Base-by-base conservation (phyloP, 2,888 invertebrate genomes). In the Adelphocoris suturalis region DNA sequence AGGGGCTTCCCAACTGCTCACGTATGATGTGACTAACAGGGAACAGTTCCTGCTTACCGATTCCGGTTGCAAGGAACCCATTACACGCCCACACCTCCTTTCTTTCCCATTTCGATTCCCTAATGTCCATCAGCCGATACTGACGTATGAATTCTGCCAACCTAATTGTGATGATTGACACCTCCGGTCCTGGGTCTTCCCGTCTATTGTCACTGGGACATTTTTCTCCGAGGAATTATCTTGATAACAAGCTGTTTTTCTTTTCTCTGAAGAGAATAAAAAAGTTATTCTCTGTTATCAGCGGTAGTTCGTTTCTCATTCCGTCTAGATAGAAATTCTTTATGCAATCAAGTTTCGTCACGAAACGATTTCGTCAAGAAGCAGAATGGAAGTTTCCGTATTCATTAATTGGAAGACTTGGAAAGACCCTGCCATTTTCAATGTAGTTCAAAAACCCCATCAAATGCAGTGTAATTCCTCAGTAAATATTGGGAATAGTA, bases 61-160 rank as follows among this genome's bases (percentile, higher is more conserved):
- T 57, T 7, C 57, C n/a, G 16, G 57, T 14, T 57, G 16, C n/a
- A 16, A 37, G 37, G 37, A 37, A 57, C 16, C n/a, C n/a, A 57
- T 57, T 57, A 57, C 57, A 57, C 37, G 37, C 57, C 57, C 57
- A n/a, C 57, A n/a, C 57, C 16, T 57, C 57, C 16, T 57, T 57
- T 57, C 57, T n/a, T 57, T 57, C 57, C 5, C 7, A n/a, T 14
- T 0, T 57, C 37, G 57, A 57, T 57, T 57, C 16, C 37, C 37
- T 57, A n/a, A 57, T 14, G n/a, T n/a, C 16, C n/a, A 37, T 2
- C 57, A 57, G 55, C 3, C 13, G 55, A 55, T 2, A 57, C 57
- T 57, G 57, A 57, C 57, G 57, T 16, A 7, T 57, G n/a, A 0
- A n/a, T n/a, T 52, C 57, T 57, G 16, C 7, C n/a, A 57, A n/a